Evolutionary conservation across 2,888 invertebrate genomes (phyloP), one percentile per base, ranked within the genome.

Genomic region (Xestia c-nigrum): DNA sequence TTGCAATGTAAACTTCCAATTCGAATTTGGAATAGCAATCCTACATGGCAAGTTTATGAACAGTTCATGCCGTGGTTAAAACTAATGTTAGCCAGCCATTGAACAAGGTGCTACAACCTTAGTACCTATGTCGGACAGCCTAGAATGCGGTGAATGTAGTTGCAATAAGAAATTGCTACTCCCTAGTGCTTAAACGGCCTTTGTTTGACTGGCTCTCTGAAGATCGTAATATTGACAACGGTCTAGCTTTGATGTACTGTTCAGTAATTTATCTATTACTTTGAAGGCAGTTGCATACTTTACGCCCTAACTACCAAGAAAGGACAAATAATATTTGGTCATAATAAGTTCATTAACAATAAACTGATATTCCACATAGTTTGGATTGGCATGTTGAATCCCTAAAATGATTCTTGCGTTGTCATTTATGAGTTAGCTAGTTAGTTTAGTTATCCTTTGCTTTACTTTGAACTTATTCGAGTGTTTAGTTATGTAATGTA

Each of bases 301-400:
- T 52, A 52, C n/a, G 21, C 50, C 19, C 19, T 19, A 50, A 50
- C 19, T 1, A 19, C 7, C 19, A 19, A 7, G 21, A 50, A 50
- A 50, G 21, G 19, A 50, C 21, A 50, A 0, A 50, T 50, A 55
- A 12, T 55, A 55, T 5, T n/a, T 5, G 9, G 24, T 46, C 43
- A 38, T 16, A 12, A 24, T 38, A 38, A 52, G 6, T 38, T 61
- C 10, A 47, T 72, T 40, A 16, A n/a, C 7, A 70, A 24, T 55
- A 14, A n/a, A 14, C 61, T 63, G 0, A 47, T 47, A 40, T 55
- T 63, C 40, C 21, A 52, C 19, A 12, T 40, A 5, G 21, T 12
- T 52, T 19, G 40, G 5, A 78, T 76, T 38, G n/a, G 52, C n/a
- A 52, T 21, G 43, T 46, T 5, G 21, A 70, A 77, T 71, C 46